Conservation (phyloP, 2,797 vertebrate genomes). For the Enteromius thamalakanensis region DNA sequence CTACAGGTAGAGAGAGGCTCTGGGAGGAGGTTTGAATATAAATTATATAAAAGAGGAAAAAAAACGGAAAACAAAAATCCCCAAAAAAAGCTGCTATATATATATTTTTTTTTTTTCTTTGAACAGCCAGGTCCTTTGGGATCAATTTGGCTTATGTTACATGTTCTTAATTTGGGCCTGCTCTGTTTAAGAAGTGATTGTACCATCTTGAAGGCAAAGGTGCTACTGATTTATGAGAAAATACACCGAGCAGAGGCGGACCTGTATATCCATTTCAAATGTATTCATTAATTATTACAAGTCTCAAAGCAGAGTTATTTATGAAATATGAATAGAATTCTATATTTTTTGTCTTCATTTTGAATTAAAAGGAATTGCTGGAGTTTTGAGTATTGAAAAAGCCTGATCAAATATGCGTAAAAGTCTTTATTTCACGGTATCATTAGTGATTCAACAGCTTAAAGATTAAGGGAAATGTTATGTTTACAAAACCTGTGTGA, state of each 20-base stretch:
- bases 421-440: constrained; percentile 75
- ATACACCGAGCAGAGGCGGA: constrained; percentile 79
- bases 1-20: neutral
- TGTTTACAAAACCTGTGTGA: constrained; percentile 88
- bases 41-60: constrained; percentile 57
- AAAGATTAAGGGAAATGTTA: constrained; percentile 84
- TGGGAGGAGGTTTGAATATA: constrained; percentile 55
- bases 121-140: constrained; percentile 82
- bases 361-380: constrained; percentile 53
- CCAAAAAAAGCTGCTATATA: constrained; percentile 85
- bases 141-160: constrained; percentile 80
- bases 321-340: constrained; percentile 75
- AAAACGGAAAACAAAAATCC: constrained; percentile 62
- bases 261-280: constrained; percentile 78
- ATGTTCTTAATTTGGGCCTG: constrained; percentile 71
- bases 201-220: constrained; percentile 64
- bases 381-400: constrained; percentile 72
- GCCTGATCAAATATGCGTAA: constrained; percentile 63
- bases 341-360: constrained; percentile 66
- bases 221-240: constrained; percentile 77
- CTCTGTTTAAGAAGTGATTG: constrained; percentile 63
- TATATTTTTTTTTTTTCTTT: constrained; percentile 65
- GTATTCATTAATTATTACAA: constrained; percentile 69
- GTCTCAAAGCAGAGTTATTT: constrained; percentile 77
- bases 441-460: constrained; percentile 74